phyloP scores from a whole-genome alignment of 2,888 invertebrate genomes.

The Tanypteryx hageni region DNA sequence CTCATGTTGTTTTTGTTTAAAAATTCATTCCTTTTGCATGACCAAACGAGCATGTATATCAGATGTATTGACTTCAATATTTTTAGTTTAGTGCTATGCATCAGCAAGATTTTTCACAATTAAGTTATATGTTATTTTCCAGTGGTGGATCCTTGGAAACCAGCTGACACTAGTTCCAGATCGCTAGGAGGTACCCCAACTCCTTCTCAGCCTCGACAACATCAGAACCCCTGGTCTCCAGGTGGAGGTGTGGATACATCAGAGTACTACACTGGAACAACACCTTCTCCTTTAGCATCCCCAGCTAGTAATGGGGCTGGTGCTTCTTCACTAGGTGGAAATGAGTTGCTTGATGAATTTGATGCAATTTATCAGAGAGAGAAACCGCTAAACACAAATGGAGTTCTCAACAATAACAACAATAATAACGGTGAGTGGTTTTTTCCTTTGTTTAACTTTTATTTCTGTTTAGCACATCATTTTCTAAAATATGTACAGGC shows the following conservation, averaged over 20 bases:
- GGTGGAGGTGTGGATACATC: constrained; percentile 64
- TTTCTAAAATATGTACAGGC: no score
- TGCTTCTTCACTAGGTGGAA: constrained; percentile 69
- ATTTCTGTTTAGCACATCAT: no score
- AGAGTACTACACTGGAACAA: constrained; percentile 57
- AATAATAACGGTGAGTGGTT: constrained; percentile 65
- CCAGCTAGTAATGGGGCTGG: constrained; percentile 69
- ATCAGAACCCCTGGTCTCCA: constrained; percentile 74
- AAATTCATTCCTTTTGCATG: no score
- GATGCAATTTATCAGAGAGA: constrained; percentile 90
- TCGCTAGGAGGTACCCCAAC: constrained; percentile 65
- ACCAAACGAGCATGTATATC: neutral
- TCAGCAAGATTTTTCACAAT: neutral
- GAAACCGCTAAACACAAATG: constrained; percentile 72
- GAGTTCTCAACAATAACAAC: constrained; percentile 69
- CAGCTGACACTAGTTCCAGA: constrained; percentile 67
- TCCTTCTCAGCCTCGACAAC: constrained; percentile 65
- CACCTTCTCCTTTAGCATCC: constrained; percentile 67
- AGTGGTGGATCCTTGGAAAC: constrained; percentile 70
- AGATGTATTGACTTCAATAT: neutral
- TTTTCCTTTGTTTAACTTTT: neutral
- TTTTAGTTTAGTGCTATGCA: neutral
- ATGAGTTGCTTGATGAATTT: constrained; percentile 88
- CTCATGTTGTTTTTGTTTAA: no score
- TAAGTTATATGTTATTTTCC: neutral